Evolutionary conservation across 2,888 invertebrate species (phyloP).

Genomic region (Acrobasis repandana): DNA sequence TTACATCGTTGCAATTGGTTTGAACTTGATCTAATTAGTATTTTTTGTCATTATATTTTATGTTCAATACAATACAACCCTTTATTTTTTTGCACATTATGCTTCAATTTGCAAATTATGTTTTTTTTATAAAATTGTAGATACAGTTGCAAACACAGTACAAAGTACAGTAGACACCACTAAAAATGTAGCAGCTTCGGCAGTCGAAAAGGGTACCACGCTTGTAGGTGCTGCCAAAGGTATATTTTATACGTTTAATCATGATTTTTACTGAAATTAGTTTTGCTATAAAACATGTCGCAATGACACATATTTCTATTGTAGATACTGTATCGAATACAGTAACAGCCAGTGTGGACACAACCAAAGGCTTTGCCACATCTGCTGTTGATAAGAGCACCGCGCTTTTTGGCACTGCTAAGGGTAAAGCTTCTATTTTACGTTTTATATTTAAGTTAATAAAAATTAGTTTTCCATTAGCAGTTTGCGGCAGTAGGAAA

Average conservation of each 20-base stretch:
- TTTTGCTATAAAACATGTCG: neutral
- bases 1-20: too few relatives aligned
- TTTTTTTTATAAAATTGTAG: slow-evolving; percentile 36
- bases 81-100: too few relatives aligned
- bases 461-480: too few relatives aligned
- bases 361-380: slow-evolving; percentile 44
- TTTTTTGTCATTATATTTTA: too few relatives aligned
- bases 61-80: too few relatives aligned
- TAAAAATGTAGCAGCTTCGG: slow-evolving; percentile 43
- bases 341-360: slow-evolving; percentile 26
- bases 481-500: too few relatives aligned
- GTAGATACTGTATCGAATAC: slow-evolving; percentile 32
- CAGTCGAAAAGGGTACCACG: slow-evolving; percentile 40
- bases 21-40: too few relatives aligned
- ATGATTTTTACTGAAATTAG: too few relatives aligned
- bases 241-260: neutral
- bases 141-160: slow-evolving; percentile 41
- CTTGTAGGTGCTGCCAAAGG: slow-evolving; percentile 1
- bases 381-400: slow-evolving; percentile 43
- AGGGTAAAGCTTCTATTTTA: slow-evolving; percentile 1
- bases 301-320: slow-evolving; percentile 9
- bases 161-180: slow-evolving; percentile 40
- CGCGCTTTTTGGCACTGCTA: slow-evolving; percentile 16
- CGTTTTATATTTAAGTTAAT: too few relatives aligned
- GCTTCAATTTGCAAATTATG: neutral